These are phyloP conservation scores for Alcedo atthis DNA, from an alignment of 2,797 vertebrate species.

Conservation along the genomic window DNA sequence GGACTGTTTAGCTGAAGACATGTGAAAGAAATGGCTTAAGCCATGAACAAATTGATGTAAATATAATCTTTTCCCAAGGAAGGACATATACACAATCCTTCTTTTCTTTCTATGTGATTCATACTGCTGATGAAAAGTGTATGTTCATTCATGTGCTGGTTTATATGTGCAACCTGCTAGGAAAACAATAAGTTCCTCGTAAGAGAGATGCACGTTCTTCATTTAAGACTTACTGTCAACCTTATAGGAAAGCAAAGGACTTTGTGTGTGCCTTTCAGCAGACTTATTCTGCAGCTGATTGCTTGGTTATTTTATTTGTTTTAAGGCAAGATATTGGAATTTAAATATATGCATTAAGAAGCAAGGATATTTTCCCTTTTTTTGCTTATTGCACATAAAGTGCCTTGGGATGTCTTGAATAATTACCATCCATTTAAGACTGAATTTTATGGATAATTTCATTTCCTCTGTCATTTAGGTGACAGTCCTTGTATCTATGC, in stretches of 20 bases:
- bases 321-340: background rate
- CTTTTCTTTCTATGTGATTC: background rate
- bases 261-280: background rate
- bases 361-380: background rate
- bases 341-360: background rate
- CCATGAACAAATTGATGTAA: background rate
- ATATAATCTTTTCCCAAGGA: background rate
- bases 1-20: background rate
- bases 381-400: background rate
- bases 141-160: background rate
- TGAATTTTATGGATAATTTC: slow-evolving; percentile 15
- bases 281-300: background rate
- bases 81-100: background rate
- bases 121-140: background rate
- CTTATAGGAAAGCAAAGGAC: background rate
- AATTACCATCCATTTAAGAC: slow-evolving; percentile 5
- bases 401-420: background rate
- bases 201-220: background rate
- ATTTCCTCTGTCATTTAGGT: background rate
- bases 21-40: background rate
- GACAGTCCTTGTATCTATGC: background rate
- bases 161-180: background rate
- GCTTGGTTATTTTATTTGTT: background rate
- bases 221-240: background rate
- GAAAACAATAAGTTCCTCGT: background rate